Evolutionary conservation across 2,888 invertebrate genomes (phyloP), one percentile per base, ranked within the genome.

Genomic region (Willowsia nigromaculata): DNA sequence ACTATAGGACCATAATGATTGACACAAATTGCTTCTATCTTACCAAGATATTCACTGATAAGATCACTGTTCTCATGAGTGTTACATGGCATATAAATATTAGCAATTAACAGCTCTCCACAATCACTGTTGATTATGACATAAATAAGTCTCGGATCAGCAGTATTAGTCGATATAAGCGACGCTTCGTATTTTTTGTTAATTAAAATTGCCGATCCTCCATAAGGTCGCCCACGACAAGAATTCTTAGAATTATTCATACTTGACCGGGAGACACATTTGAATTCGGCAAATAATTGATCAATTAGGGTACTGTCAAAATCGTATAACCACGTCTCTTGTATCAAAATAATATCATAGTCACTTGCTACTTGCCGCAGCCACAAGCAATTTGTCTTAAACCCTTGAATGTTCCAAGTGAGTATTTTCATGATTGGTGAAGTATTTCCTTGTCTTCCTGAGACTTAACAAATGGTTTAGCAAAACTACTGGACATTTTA

Each of bases 311-410:
- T 33, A 18, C 9, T 13, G 33, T 80, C 80, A 18, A 80, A 80
- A 11, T n/a, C n/a, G 50, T n/a, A 56, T 18, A 80, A 22, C 80
- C 80, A 80, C 1, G 56, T 80, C 18, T 80, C 80, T 22, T 80
- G 80, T 1, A 80, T n/a, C 6, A 80, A n/a, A 18, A 56, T 80
- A 33, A 80, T 56, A 37, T 80, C 80, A 37, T 18, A 56, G n/a
- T 30, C 9, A 13, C 9, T 3, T 9, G 18, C 25, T 1, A 56
- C n/a, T 33, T 53, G 30, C 22, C 37, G 56, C 6, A 80, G 22
- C 56, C 80, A 80, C 11, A 37, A 5, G 22, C 6, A 9, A 22
- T 56, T 80, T 25, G 80, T n/a, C 33, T 80, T 80, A 80, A 33
- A 80, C 7, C 37, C 15, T 80, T 80, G 53, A 30, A 53, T 37